A percentile compares a stretch with the other conserved stretches of the same genome.
These are phyloP conservation scores for Eulithis prunata DNA, from an alignment of 2,888 invertebrate genomes.

Conservation along the genomic window DNA sequence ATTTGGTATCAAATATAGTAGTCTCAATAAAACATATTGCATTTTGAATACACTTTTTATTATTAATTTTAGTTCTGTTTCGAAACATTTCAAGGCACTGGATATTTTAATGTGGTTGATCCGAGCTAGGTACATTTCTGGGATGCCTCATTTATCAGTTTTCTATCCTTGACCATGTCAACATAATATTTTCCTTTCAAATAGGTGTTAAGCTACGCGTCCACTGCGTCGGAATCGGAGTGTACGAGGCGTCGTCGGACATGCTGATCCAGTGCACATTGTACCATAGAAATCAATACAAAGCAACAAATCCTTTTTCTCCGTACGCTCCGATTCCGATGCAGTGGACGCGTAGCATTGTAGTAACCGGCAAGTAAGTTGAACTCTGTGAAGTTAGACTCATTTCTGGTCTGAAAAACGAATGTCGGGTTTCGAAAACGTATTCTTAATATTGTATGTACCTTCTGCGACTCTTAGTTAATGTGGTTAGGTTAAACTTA, in stretches of 20 bases:
- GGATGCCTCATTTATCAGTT: conserved; percentile 8
- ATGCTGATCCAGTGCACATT: too few species aligned
- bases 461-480: too few species aligned
- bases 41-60: conserved; percentile 41
- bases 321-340: too few species aligned
- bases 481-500: not conserved
- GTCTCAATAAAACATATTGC: conserved; percentile 53
- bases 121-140: not conserved
- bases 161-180: conserved; percentile 27
- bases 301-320: too few species aligned
- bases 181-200: conserved; percentile 8
- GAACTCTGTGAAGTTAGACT: not conserved
- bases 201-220: not conserved
- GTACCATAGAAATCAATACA: too few species aligned
- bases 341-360: too few species aligned
- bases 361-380: not conserved
- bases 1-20: conserved; percentile 64
- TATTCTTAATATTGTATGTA: too few species aligned
- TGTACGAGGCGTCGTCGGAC: too few species aligned
- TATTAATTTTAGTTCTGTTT: conserved; percentile 55
- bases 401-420: too few species aligned
- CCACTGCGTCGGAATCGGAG: too few species aligned
- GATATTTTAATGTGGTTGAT: conserved; percentile 25
- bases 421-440: too few species aligned
- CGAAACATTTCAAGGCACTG: conserved; percentile 44